phyloP scores from a whole-genome alignment of 2,113 vertebrate genomes.

The Lamprotornis superbus region DNA sequence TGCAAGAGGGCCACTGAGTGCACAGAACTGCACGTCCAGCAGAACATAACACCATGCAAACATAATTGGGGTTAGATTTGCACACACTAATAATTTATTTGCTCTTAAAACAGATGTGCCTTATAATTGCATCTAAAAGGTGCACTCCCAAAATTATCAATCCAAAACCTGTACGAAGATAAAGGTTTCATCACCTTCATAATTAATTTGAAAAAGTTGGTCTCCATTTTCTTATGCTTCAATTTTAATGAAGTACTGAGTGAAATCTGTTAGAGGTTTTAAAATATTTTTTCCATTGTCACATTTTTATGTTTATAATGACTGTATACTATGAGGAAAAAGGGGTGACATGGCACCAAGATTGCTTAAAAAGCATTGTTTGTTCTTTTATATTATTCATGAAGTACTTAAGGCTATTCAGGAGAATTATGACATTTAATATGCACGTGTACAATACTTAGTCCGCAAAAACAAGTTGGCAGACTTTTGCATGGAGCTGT shows the following conservation, averaged over 20 bases:
- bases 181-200: not conserved
- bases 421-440: not conserved
- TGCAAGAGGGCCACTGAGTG: not conserved
- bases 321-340: not conserved
- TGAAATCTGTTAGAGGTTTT: not conserved
- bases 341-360: not conserved
- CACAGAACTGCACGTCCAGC: not conserved
- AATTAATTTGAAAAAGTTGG: not conserved
- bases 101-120: not conserved
- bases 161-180: not conserved
- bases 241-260: not conserved
- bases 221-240: not conserved
- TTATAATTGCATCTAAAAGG: not conserved
- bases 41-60: not conserved
- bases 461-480: not conserved
- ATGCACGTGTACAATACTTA: rapidly evolving
- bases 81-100: not conserved
- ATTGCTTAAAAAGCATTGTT: not conserved
- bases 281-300: not conserved
- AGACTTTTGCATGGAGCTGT: not conserved
- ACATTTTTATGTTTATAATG: not conserved
- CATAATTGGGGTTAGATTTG: not conserved
- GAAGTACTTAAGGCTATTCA: not conserved
- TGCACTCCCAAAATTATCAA: not conserved
- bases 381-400: not conserved